These are phyloP conservation scores for Acanthochromis polyacanthus DNA, from an alignment of 2,113 vertebrate species.

Conservation along the genomic window DNA sequence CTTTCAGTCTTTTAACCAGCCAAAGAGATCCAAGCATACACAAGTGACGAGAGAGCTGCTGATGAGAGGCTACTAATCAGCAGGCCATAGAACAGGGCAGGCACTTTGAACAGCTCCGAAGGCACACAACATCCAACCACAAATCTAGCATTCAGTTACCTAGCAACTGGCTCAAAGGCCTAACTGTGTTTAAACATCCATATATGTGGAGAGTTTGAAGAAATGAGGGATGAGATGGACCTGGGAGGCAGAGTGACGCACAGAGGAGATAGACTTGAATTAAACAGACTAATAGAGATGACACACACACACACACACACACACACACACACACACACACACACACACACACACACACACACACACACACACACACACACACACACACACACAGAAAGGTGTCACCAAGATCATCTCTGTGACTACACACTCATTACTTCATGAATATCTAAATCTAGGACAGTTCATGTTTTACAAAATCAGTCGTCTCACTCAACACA, in stretches of 20 bases:
- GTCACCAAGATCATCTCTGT: neutral
- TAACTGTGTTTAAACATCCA: constrained; percentile 62
- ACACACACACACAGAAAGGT: neutral
- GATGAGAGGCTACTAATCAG: constrained; percentile 70
- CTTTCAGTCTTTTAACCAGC: constrained; percentile 21
- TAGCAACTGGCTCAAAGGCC: constrained; percentile 78
- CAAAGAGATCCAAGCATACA: constrained; percentile 14
- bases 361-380: constrained; percentile 7
- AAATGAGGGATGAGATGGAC: constrained; percentile 34
- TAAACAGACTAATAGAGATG: constrained; percentile 19
- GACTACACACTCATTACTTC: neutral
- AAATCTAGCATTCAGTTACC: constrained; percentile 74
- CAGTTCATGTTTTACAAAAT: neutral
- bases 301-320: neutral
- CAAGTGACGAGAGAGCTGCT: constrained; percentile 13
- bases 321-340: neutral
- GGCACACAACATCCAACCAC: constrained; percentile 43
- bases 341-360: neutral
- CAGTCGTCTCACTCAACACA: no score
- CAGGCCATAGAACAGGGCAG: constrained; percentile 53
- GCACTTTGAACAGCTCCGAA: constrained; percentile 66
- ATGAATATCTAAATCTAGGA: neutral
- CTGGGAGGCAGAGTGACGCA: constrained; percentile 9
- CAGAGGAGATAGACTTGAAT: neutral
- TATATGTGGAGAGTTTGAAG: constrained; percentile 38